Base-by-base conservation (phyloP, 2,888 invertebrate species). In the Hypolimnas misippus region DNA sequence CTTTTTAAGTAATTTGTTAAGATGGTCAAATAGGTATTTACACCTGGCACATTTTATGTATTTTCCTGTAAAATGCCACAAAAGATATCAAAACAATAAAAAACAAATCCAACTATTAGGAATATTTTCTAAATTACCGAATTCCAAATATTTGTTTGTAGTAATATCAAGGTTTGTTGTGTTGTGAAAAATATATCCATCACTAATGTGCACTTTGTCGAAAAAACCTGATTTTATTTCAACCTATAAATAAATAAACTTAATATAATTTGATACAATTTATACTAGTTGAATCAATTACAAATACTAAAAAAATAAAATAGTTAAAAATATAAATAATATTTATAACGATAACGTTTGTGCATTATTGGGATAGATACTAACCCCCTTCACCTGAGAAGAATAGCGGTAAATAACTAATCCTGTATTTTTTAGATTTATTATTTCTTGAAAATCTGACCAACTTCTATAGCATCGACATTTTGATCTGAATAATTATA, bases 21-120 rank as follows among this genome's bases (percentile, higher is more conserved):
- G 77, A 57, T 76, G 75, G 65, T 81, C 71, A 63, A 81, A 67
- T 62, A 76, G 76, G 58, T 76, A 71, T 67, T 75, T 79, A 74
- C 89, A 89, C 60, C 84, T 75, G 53, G 77, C 77, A 67, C 89
- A 89, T 44, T 65, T 73, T 62, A 83, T 70, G 57, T 74, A 70
- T 49, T 72, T 71, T 67, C 71, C 88, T 88, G 79, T 25, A 53
- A 56, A 40, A 14, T 25, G 2, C n/a, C 4, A 29, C 8, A 29
- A 49, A n/a, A 49, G 6, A 49, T 49, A 19, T 19, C 7, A 14
- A 46, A 6, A 6, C 0, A 46, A 5, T 19, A 6, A 5, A 21
- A 25, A 17, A 40, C 31, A 21, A 31, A 58, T 14, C 3, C 8
- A 44, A 12, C 19, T 19, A 7, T 17, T 21, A 17, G 12, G 12